Base-by-base conservation (phyloP, 2,113 vertebrate species). In the Myotis brandtii region DNA sequence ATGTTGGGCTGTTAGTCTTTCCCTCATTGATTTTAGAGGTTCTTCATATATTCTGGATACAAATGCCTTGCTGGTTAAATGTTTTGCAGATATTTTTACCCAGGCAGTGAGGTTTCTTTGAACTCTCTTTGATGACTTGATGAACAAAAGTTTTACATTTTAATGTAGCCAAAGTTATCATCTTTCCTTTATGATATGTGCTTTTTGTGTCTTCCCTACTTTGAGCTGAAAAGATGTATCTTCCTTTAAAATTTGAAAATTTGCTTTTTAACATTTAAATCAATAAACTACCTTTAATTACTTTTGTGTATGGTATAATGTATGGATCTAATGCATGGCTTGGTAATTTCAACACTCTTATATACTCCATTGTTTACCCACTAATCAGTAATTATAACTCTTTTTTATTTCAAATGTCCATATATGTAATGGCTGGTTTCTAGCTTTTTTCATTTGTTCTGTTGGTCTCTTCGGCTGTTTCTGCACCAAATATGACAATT, bases 41-140 rank as follows among this genome's bases (percentile, higher is more conserved):
- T 91, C 3, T 62, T 76, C 75, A n/a, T 95, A 37, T 81, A 59
- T 89, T 89, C 88, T 83, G 62, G 17, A 56, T 86, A 62, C 12
- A 59, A 50, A 73, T 62, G 17, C 9, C 40, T 83, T 67, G n/a
- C 62, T 92, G 62, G 21, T 90, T 86, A 69, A 76, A 70, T 70
- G 48, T 52, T 93, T 81, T 56, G 59, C 32, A 91, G 12, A 80
- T 97, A 23, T 91, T 93, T 97, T 94, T 96, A 66, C 17, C 37
- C 25, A 94, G 50, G 4, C 23, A 50, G 9, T 94, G 43, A 9
- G 8, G 9, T 86, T 46, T 76, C 56, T 93, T 69, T 95, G 86
- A 34, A 84, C 23, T 86, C 32, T 92, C 83, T 93, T 69, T 89
- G 34, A 86, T 83, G 54, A 89, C 25, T 83, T 90, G 43, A 75